Conservation (phyloP, 1,140 invertebrate genomes). For the Drosophila kurseongensis region DNA sequence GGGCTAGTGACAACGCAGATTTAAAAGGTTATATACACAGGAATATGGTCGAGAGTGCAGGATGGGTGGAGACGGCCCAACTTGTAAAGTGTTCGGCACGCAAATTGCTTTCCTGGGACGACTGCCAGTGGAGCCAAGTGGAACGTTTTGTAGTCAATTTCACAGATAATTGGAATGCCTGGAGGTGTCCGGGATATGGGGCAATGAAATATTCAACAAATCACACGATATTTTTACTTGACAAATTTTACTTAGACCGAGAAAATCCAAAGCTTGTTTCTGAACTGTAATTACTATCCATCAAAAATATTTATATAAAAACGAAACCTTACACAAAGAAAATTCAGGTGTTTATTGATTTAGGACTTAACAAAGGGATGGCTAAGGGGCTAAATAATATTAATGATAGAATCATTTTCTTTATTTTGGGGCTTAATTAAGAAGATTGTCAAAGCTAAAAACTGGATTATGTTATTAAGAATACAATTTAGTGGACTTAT, state of each 20-base stretch:
- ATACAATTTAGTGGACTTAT: no score
- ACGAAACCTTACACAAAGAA: background rate
- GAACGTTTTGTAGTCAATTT: constrained; percentile 49
- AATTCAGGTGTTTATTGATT: no score
- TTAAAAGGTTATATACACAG: constrained; percentile 64
- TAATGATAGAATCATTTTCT: no score
- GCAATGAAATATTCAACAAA: constrained; percentile 29
- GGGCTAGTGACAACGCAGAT: constrained; percentile 49
- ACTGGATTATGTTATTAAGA: no score
- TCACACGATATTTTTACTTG: constrained; percentile 6
- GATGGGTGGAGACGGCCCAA: constrained; percentile 24
- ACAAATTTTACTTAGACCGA: constrained; percentile 29
- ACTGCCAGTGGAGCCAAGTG: constrained; percentile 33
- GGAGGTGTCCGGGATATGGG: constrained; percentile 13
- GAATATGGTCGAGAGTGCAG: constrained; percentile 7
- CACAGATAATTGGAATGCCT: constrained; percentile 48
- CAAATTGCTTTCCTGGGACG: constrained; percentile 55
- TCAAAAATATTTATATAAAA: background rate
- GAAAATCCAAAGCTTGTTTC: background rate
- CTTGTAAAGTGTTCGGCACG: constrained; percentile 48
- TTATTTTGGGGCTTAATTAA: no score
- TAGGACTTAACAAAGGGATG: no score
- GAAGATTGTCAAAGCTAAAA: no score
- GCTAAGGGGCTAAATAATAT: no score
- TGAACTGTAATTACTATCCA: background rate